Evolutionary conservation across 2,888 invertebrate genomes (phyloP).

Genomic region (Drosophila kuntzei): DNA sequence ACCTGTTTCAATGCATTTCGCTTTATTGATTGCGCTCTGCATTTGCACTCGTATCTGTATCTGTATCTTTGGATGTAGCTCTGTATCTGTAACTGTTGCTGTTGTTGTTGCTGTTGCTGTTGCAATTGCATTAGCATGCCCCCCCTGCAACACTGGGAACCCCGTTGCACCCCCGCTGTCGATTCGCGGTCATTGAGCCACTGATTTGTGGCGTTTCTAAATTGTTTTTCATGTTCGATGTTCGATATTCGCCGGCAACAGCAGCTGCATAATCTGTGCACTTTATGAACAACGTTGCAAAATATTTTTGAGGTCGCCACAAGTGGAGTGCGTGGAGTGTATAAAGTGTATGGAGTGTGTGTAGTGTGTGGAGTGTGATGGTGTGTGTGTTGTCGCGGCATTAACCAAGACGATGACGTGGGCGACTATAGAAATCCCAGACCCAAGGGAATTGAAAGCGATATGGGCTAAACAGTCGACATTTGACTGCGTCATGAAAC

Average conservation of each 20-base stretch:
- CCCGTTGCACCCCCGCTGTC: constrained; percentile 10
- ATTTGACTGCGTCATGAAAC: constrained; percentile 31
- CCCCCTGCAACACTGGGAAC: too few relatives aligned
- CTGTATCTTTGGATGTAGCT: not conserved
- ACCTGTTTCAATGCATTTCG: constrained; percentile 74
- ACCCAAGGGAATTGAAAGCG: constrained; percentile 26
- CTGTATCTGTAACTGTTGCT: constrained; percentile 5
- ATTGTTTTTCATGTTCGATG: constrained; percentile 78
- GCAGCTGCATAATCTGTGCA: constrained; percentile 74
- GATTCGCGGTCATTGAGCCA: constrained; percentile 74
- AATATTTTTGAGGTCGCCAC: constrained; percentile 38
- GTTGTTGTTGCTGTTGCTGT: constrained; percentile 13
- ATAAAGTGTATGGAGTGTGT: not conserved
- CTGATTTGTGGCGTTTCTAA: constrained; percentile 80
- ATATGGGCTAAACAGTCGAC: constrained; percentile 26
- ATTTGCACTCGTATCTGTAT: constrained; percentile 2
- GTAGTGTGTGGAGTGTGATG: not conserved
- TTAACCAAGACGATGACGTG: constrained; percentile 35
- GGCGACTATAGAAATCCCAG: constrained; percentile 31
- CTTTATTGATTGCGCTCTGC: constrained; percentile 70
- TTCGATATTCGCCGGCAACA: constrained; percentile 18
- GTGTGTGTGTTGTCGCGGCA: constrained; percentile 3
- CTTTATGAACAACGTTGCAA: constrained; percentile 64
- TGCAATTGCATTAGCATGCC: constrained; percentile 64
- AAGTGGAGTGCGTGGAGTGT: constrained; percentile 42